Evolutionary conservation across 2,888 invertebrate genomes (phyloP), one percentile per base, ranked within the genome.

Genomic region (Melinaea menophilus): DNA sequence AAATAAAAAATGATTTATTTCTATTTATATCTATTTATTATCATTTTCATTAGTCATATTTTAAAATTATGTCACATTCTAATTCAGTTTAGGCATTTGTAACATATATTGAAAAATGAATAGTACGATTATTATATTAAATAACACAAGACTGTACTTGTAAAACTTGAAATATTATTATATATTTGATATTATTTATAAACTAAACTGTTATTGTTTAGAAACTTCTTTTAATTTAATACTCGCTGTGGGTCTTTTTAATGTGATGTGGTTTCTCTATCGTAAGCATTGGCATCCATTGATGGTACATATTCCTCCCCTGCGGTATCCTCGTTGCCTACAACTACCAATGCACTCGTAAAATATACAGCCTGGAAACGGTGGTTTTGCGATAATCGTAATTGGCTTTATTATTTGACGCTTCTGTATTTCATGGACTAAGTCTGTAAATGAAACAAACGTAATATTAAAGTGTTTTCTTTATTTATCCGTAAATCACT

Each of bases 241-340:
- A 51, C 11, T 31, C 31, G 51, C 9, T 5, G 13, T 46, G 31
- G 13, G 45, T 37, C 4, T 11, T 22, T 22, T 22, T 22, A 22
- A 22, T 22, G 22, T 22, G 22, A 56, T 33, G 7, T 37, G 4
- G 3, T 12, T 11, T 13, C 7, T 55, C 47, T 69, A 22, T 67
- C 65, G 64, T 47, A 78, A 55, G 70, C 86, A 86, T 60, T 79
- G 78, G 56, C 87, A 87, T 66, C 86, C 86, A 63, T 72, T 84
- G 34, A 86, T 73, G 4, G 84, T 84, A 66, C 87, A 87, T 64
- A 76, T 75, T 0, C 86, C 86, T 0, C 87, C 84, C 0, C 61
- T 71, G 54, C 58, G 77, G 66, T 81, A 67, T 0, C 86, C 83
- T 12, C 69, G 72, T 12, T 73, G 77, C 34, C 61, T 80, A 22